These are phyloP conservation scores for Ginglymostoma cirratum DNA, from an alignment of 2,113 vertebrate species.

Conservation along the genomic window DNA sequence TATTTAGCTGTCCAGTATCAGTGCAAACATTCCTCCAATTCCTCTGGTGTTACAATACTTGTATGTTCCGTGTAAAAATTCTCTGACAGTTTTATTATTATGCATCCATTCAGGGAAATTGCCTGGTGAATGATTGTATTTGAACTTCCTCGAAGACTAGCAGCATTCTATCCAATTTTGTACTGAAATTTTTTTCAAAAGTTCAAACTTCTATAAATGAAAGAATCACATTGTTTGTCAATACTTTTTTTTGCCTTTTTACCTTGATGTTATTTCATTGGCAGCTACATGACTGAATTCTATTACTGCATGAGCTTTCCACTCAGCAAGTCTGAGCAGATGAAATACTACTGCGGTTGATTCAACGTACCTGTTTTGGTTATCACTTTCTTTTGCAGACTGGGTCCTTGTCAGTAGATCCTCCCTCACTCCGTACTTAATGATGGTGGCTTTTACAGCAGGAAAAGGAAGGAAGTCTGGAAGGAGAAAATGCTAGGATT, in stretches of 20 bases:
- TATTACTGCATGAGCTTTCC: not conserved
- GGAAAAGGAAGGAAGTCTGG: not conserved
- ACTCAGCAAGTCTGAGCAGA: not conserved
- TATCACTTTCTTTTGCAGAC: not conserved
- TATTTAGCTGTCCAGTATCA: not conserved
- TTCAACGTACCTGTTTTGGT: not conserved
- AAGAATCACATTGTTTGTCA: not conserved
- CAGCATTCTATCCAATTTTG: not conserved
- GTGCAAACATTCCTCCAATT: not conserved
- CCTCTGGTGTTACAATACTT: not conserved
- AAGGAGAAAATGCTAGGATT: not conserved
- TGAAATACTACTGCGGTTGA: not conserved
- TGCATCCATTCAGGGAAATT: not conserved
- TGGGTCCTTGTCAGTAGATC: not conserved
- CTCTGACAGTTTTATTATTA: not conserved
- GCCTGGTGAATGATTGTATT: not conserved
- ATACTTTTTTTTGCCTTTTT: not conserved
- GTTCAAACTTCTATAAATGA: not conserved
- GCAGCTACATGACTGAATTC: not conserved
- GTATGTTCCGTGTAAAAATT: not conserved
- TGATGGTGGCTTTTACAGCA: not conserved
- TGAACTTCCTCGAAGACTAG: not conserved
- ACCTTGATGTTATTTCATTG: not conserved
- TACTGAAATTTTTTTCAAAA: not conserved
- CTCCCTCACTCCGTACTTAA: not conserved